These are phyloP conservation scores for Heloderma charlesbogerti DNA, from an alignment of 2,113 vertebrate genomes.

Conservation along the genomic window DNA sequence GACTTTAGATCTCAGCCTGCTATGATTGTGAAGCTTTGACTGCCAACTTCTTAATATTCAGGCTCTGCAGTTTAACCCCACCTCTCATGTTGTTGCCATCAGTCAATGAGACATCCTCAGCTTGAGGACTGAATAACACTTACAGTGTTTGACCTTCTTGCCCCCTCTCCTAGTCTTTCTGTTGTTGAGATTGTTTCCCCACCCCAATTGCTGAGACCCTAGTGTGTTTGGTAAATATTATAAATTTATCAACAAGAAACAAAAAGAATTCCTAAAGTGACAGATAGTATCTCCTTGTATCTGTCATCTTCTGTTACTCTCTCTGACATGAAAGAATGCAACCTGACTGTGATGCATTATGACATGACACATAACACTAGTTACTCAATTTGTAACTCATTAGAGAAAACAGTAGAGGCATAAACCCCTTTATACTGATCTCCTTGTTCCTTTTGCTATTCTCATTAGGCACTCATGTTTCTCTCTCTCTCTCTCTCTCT, in stretches of 20 bases:
- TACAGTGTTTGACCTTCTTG: conserved; percentile 30
- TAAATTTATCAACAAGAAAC: conserved; percentile 20
- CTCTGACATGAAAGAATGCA: conserved; percentile 60
- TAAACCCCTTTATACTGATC: conserved; percentile 46
- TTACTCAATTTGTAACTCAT: conserved; percentile 69
- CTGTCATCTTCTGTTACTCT: conserved; percentile 68
- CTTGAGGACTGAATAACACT: conserved; percentile 5
- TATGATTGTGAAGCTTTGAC: background rate
- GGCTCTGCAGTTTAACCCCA: background rate
- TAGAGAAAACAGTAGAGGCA: conserved; percentile 59
- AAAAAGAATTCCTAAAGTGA: conserved; percentile 37
- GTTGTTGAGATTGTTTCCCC: conserved; percentile 12
- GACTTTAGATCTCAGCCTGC: background rate
- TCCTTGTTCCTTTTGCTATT: conserved; percentile 54
- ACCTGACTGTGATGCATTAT: conserved; percentile 57
- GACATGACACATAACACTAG: conserved; percentile 75
- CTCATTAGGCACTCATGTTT: conserved; percentile 47
- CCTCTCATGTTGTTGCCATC: background rate
- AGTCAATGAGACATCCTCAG: background rate
- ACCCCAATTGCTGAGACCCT: background rate
- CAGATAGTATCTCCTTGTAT: conserved; percentile 50
- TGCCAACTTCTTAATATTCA: background rate
- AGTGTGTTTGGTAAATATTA: conserved; percentile 18
- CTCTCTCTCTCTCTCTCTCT: conserved; percentile 10
- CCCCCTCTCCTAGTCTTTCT: conserved; percentile 1